Conservation (phyloP, 2,113 vertebrate genomes). For the Callaeas wilsoni region DNA sequence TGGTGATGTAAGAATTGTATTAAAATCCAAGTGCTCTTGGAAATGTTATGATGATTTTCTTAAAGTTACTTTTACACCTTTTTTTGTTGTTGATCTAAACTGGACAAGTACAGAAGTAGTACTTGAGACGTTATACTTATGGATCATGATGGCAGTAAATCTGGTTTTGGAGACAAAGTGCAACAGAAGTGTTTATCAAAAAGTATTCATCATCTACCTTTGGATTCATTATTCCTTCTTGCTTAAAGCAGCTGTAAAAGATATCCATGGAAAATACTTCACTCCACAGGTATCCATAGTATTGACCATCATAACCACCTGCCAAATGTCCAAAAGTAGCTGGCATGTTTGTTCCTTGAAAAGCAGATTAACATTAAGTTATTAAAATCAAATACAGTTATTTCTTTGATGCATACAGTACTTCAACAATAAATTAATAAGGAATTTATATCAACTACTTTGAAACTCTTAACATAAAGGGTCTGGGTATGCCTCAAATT, state of each 20-base stretch:
- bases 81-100: not conserved
- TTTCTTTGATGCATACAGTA: not conserved
- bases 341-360: slow-evolving; percentile 79
- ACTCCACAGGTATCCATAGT: slow-evolving; percentile 95
- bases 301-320: slow-evolving; percentile 91
- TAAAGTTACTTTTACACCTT: not conserved
- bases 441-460: not conserved
- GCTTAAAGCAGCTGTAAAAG: slow-evolving; percentile 89
- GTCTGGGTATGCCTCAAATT: not conserved
- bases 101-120: not conserved
- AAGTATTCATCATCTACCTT: slow-evolving; percentile 71
- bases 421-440: not conserved
- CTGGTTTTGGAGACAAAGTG: not conserved
- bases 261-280: slow-evolving; percentile 96
- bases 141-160: not conserved
- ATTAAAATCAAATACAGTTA: not conserved
- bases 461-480: not conserved
- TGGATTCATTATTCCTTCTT: slow-evolving; percentile 89
- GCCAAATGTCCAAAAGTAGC: slow-evolving; percentile 85
- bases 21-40: not conserved
- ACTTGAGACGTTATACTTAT: not conserved
- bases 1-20: not conserved
- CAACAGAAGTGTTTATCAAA: not conserved
- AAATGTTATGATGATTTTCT: not conserved
- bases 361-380: not conserved